These are phyloP conservation scores for Thunnus maccoyii DNA, from an alignment of 2,113 vertebrate species.

Conservation along the genomic window DNA sequence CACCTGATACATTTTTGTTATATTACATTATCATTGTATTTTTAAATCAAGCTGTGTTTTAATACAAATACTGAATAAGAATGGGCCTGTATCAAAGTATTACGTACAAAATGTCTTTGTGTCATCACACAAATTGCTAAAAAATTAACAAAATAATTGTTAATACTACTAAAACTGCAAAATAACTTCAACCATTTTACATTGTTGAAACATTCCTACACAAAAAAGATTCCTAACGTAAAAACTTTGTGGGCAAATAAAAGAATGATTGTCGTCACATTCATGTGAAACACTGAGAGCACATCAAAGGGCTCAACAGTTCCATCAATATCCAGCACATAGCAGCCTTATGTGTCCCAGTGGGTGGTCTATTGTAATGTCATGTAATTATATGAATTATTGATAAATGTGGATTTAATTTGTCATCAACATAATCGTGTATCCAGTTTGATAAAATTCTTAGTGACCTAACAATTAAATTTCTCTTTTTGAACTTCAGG, in stretches of 20 bases:
- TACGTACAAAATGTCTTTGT: background rate
- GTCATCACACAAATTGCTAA: too few species aligned
- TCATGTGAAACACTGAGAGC: background rate
- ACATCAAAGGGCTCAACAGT: background rate
- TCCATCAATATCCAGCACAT: too few species aligned
- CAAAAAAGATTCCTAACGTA: background rate
- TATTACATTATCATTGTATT: background rate
- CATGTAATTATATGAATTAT: background rate
- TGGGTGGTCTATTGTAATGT: background rate
- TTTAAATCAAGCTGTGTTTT: background rate
- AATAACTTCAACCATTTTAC: too few species aligned
- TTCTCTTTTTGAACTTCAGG: constrained; percentile 2
- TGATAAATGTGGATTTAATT: background rate
- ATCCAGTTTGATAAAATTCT: background rate
- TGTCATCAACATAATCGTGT: constrained; percentile 16
- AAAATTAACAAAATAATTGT: background rate
- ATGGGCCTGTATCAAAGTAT: background rate
- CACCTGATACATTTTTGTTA: background rate
- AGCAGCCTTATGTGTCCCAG: background rate
- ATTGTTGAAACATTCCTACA: too few species aligned
- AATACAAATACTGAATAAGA: background rate
- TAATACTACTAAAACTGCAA: background rate
- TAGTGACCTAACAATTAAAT: background rate
- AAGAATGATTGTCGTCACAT: background rate
- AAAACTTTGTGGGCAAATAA: background rate